These are phyloP conservation scores for Tillus elongatus DNA, from an alignment of 2,888 invertebrate species.

Conservation along the genomic window DNA sequence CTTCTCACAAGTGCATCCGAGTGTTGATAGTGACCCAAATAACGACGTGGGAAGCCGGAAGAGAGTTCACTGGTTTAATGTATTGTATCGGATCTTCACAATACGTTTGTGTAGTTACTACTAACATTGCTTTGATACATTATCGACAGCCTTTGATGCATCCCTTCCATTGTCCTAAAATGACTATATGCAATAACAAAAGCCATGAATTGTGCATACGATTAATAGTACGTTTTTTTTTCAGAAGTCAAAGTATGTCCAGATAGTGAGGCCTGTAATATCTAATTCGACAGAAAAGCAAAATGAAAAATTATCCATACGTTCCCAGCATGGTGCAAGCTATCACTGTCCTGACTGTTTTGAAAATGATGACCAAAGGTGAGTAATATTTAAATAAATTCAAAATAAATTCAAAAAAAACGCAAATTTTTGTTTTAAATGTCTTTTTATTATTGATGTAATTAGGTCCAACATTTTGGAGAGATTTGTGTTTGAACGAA, in stretches of 20 bases:
- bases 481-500: too few species aligned
- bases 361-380: constrained; percentile 76
- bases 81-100: too few species aligned
- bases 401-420: constrained; percentile 7
- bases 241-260: constrained; percentile 35
- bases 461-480: too few species aligned
- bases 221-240: not conserved
- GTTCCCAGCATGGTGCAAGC: constrained; percentile 69
- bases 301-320: constrained; percentile 52
- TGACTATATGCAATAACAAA: too few species aligned
- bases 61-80: constrained; percentile 16
- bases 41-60: constrained; percentile 30
- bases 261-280: constrained; percentile 34
- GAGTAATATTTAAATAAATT: constrained; percentile 30
- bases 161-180: too few species aligned
- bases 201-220: too few species aligned
- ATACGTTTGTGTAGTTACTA: too few species aligned
- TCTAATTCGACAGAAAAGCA: constrained; percentile 35
- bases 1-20: too few species aligned
- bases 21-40: constrained; percentile 20
- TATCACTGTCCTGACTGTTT: constrained; percentile 73
- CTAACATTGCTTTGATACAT: too few species aligned
- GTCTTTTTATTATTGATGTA: too few species aligned
- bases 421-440: too few species aligned
- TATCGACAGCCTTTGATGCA: too few species aligned